Evolutionary conservation across 2,113 vertebrate genomes (phyloP).

Genomic region (Glaucomys volans): DNA sequence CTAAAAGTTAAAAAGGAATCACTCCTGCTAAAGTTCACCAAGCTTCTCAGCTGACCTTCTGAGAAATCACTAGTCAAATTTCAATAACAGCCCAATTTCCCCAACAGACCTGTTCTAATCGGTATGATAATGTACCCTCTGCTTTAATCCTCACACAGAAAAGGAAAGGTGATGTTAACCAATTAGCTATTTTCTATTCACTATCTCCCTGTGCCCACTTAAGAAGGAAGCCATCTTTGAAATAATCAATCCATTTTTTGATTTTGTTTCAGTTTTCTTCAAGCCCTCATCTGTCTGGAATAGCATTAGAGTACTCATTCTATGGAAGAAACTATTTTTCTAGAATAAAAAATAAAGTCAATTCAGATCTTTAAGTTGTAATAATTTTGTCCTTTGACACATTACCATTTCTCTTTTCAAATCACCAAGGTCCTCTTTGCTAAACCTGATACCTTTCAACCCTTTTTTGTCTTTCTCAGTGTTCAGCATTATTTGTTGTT

Average conservation of each 20-base stretch:
- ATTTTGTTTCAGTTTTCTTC: background rate
- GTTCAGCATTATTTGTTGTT: background rate
- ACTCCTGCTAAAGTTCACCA: background rate
- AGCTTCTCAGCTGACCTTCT: background rate
- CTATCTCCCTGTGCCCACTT: background rate
- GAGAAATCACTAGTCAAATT: background rate
- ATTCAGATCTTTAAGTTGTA: background rate
- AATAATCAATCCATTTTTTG: background rate
- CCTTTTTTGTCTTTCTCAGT: background rate
- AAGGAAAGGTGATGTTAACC: background rate
- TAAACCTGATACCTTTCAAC: background rate
- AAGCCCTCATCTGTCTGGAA: background rate
- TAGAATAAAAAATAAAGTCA: background rate
- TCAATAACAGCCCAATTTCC: background rate
- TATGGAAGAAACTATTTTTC: background rate
- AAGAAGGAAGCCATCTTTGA: background rate
- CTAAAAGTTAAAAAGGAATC: background rate
- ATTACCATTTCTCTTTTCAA: background rate
- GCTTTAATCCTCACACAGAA: background rate
- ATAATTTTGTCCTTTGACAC: background rate
- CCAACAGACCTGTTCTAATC: background rate
- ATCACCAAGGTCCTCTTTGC: background rate
- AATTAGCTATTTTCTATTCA: background rate
- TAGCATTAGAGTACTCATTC: background rate
- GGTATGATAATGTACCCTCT: background rate